Evolutionary conservation across 2,888 invertebrate species (phyloP), one percentile per base, ranked within the genome.

Genomic region (Auanema freiburgensis): DNA sequence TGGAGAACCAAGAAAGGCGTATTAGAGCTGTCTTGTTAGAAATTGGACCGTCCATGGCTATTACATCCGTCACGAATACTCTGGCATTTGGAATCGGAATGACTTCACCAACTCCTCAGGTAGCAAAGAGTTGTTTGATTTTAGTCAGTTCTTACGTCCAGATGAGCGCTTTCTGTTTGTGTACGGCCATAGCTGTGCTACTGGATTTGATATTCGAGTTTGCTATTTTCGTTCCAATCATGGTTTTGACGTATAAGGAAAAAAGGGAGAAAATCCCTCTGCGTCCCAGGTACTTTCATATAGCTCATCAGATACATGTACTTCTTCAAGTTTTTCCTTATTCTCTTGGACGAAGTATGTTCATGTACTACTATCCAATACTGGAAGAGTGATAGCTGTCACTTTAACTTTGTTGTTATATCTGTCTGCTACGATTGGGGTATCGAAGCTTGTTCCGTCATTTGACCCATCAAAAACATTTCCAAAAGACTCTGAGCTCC

Each of bases 391-490:
- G 1, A 44, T 66, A 1, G 70, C 71, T 6, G 51, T 75, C 1
- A n/a, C 73, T n/a, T 59, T 77, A 11, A 75, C 67, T 11, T n/a
- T 56, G 0, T 44, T 66, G 6, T 66, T 73, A n/a, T 63, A 74
- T 46, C 55, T 65, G 18, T 67, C 67, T 3, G 55, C 76, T 8
- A 76, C 63, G 24, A 62, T 71, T 21, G 79, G 79, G 50, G 69
- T 72, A 11, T 42, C 59, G n/a, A 56, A 60, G 23, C 69, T 80
- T 64, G 68, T 77, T 12, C 63, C 78, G 1, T 71, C 71, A 12
- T 80, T 80, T 59, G 77, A 78, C 14, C 80, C 80, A 0, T 71
- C 78, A 49, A 81, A 78, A 63, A 79, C 80, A 0, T 80, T 80
- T 58, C 80, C 80, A 11, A 62, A 67, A 2, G 78, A 80, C 52